Conservation (phyloP, 2,888 invertebrate species). For the Drosophila neutralis region DNA sequence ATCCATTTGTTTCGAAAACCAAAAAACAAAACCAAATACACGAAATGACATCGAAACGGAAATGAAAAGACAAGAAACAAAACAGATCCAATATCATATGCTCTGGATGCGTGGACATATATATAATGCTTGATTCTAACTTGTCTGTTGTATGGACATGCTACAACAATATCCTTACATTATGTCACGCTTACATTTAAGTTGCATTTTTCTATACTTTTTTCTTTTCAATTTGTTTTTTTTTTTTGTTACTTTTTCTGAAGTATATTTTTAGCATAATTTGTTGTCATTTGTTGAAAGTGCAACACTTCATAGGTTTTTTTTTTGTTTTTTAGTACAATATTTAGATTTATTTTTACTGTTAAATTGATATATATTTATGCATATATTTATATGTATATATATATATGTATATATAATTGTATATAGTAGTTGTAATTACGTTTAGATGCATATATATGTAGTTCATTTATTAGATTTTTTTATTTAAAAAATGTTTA, state of each 20-base stretch:
- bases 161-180: slow-evolving; percentile 37
- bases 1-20: slow-evolving; percentile 19
- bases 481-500: slow-evolving; percentile 69
- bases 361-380: slow-evolving; percentile 77
- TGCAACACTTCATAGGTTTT: slow-evolving; percentile 58
- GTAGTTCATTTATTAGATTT: slow-evolving; percentile 71
- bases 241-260: slow-evolving; percentile 27
- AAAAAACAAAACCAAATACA: slow-evolving; percentile 65
- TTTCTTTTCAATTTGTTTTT: slow-evolving; percentile 10
- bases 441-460: slow-evolving; percentile 78
- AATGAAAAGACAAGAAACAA: slow-evolving; percentile 36
- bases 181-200: slow-evolving; percentile 47
- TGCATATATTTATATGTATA: slow-evolving; percentile 67
- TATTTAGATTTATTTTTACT: slow-evolving; percentile 78
- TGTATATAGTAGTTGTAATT: slow-evolving; percentile 72
- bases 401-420: slow-evolving; percentile 72
- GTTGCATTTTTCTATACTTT: slow-evolving; percentile 25
- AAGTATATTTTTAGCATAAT: slow-evolving; percentile 27
- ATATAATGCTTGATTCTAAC: slow-evolving; percentile 21
- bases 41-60: slow-evolving; percentile 69
- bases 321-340: slow-evolving; percentile 68
- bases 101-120: slow-evolving; percentile 46
- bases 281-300: slow-evolving; percentile 51
- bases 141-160: slow-evolving; percentile 47
- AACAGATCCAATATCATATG: slow-evolving; percentile 47